Evolutionary conservation across 1,140 invertebrate species (phyloP).

Genomic region (Procambarus clarkii): DNA sequence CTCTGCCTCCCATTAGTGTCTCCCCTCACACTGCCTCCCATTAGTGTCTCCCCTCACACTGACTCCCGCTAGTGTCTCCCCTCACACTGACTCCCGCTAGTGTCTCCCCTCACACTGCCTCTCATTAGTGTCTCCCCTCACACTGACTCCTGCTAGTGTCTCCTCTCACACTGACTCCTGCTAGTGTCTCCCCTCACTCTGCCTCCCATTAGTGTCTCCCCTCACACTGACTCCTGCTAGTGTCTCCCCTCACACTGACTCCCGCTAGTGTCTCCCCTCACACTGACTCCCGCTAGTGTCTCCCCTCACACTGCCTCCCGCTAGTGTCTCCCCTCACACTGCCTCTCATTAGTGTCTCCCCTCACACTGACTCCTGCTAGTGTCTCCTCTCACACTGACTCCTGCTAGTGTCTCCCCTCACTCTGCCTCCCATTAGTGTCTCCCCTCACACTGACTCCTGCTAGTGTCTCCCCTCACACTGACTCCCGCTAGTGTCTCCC

Average conservation of each 20-base stretch:
- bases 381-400: too few species aligned
- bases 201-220: too few species aligned
- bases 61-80: neutral
- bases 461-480: neutral
- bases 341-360: too few species aligned
- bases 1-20: neutral
- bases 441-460: neutral
- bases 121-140: neutral
- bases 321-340: too few species aligned
- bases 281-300: too few species aligned
- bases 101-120: neutral
- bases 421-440: neutral
- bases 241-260: too few species aligned
- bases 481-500: neutral
- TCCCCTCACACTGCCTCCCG: too few species aligned
- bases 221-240: too few species aligned
- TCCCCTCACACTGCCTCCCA: too few species aligned
- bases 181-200: neutral
- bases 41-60: neutral
- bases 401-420: neutral
- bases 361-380: neutral
- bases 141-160: neutral
- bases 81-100: neutral
- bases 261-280: too few species aligned
- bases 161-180: neutral